Conservation (phyloP, 2,888 invertebrate genomes). For the Thecocarcelia acutangulata region DNA sequence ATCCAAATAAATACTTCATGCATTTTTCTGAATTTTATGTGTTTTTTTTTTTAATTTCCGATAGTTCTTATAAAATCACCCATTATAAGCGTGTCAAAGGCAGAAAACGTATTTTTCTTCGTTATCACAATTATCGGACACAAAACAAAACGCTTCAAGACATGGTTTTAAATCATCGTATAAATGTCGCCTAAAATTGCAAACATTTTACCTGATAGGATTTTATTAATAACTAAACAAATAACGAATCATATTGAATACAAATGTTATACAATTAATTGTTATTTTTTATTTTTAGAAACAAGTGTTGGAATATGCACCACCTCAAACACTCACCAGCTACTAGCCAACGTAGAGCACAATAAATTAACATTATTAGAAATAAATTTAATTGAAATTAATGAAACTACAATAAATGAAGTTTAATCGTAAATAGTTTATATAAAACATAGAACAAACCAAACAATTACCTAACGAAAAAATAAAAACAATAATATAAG, state of each 20-base stretch:
- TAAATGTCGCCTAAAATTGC: too few species aligned
- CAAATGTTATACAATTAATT: not conserved
- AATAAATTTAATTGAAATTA: conserved; percentile 22
- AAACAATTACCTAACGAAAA: conserved; percentile 2
- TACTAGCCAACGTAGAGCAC: conserved; percentile 11
- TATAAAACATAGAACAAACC: not conserved
- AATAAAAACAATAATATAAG: not conserved
- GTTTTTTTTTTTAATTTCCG: too few species aligned
- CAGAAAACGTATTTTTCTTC: too few species aligned
- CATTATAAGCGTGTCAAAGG: too few species aligned
- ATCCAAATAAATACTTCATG: too few species aligned
- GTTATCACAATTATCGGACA: too few species aligned
- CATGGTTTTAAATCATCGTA: too few species aligned
- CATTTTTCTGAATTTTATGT: too few species aligned
- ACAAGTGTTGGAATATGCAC: conserved; percentile 20
- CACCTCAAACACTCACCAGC: not conserved
- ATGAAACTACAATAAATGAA: not conserved
- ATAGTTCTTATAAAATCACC: too few species aligned
- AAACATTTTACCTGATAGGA: too few species aligned
- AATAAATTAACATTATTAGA: not conserved
- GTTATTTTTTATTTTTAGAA: conserved; percentile 9
- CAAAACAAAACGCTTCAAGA: too few species aligned
- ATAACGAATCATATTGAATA: conserved; percentile 6
- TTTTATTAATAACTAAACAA: not conserved
- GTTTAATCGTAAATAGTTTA: too few species aligned